Conservation (phyloP, 2,888 invertebrate species). For the Drosophila falleni region DNA sequence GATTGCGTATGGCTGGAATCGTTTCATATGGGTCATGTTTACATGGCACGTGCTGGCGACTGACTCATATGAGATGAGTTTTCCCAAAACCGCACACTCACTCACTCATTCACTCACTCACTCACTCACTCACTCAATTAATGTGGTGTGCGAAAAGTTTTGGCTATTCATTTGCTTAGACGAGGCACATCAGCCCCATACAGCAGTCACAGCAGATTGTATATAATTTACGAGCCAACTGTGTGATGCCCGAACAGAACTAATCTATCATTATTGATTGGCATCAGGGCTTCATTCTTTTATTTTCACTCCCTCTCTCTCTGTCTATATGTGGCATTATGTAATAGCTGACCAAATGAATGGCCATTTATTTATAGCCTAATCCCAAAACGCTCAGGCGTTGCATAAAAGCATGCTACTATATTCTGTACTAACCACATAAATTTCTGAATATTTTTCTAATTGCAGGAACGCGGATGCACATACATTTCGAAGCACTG, state of each 20-base stretch:
- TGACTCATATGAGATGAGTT: slow-evolving; percentile 5
- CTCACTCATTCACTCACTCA: slow-evolving; percentile 15
- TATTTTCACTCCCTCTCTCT: background rate
- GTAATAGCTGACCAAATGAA: slow-evolving; percentile 62
- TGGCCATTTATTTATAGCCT: slow-evolving; percentile 66
- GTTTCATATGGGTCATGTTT: slow-evolving; percentile 50
- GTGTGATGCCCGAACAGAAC: slow-evolving; percentile 44
- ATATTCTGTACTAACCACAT: slow-evolving; percentile 47
- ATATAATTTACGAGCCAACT: slow-evolving; percentile 61
- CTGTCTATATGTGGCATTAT: slow-evolving; percentile 41
- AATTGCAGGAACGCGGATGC: slow-evolving; percentile 57
- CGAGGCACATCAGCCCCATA: slow-evolving; percentile 10
- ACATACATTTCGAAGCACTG: slow-evolving; percentile 20
- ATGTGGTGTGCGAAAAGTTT: slow-evolving; percentile 62
- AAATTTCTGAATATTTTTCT: slow-evolving; percentile 44
- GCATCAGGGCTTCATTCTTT: slow-evolving; percentile 49
- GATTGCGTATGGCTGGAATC: slow-evolving; percentile 65
- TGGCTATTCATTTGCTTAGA: slow-evolving; percentile 62
- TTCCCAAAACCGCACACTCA: background rate
- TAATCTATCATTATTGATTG: slow-evolving; percentile 81
- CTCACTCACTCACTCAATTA: slow-evolving; percentile 59
- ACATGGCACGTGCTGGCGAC: slow-evolving; percentile 51
- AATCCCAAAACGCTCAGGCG: slow-evolving; percentile 31
- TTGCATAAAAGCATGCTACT: slow-evolving; percentile 27
- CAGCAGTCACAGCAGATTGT: slow-evolving; percentile 22